Conservation (phyloP, 2,888 invertebrate genomes). For the Clitarchus hookeri region DNA sequence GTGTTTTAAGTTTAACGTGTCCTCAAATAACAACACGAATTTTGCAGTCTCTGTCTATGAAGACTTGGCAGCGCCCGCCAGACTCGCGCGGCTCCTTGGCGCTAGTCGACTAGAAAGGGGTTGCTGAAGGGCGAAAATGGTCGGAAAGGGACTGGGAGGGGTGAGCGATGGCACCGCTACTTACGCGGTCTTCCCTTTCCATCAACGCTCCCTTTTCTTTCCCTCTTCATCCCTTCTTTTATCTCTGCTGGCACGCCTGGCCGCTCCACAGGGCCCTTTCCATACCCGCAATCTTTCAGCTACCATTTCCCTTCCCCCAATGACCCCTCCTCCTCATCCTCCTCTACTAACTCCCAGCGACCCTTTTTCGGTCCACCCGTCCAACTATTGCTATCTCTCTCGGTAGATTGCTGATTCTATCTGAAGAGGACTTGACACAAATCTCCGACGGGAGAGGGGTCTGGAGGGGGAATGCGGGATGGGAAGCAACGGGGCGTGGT, state of each 20-base stretch:
- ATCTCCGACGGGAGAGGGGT: background rate
- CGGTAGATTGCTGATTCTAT: conserved; percentile 10
- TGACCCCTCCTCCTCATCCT: too few species aligned
- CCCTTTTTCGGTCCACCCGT: background rate
- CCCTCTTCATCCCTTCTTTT: conserved; percentile 2
- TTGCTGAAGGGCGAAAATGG: background rate
- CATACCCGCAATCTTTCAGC: background rate
- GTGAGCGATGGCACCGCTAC: background rate
- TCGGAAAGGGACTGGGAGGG: background rate
- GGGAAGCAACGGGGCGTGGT: too few species aligned
- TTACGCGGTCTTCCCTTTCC: conserved; percentile 1
- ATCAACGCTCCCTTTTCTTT: background rate
- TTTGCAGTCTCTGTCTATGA: too few species aligned
- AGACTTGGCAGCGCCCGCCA: too few species aligned
- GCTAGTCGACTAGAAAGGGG: background rate
- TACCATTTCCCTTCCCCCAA: background rate
- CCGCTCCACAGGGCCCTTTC: background rate
- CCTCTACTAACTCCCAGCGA: background rate
- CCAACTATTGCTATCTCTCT: conserved; percentile 7
- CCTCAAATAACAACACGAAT: too few species aligned
- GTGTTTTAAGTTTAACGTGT: too few species aligned
- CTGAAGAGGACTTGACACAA: conserved; percentile 14
- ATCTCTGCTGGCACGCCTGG: background rate
- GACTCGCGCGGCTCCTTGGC: background rate
- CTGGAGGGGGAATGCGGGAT: too few species aligned